A percentile compares a stretch with the other conserved stretches of the same genome.
Evolutionary conservation across 35 echinoderm and acorn worm genomes (phyloP).

Genomic region (Holothuria glaberrima): DNA sequence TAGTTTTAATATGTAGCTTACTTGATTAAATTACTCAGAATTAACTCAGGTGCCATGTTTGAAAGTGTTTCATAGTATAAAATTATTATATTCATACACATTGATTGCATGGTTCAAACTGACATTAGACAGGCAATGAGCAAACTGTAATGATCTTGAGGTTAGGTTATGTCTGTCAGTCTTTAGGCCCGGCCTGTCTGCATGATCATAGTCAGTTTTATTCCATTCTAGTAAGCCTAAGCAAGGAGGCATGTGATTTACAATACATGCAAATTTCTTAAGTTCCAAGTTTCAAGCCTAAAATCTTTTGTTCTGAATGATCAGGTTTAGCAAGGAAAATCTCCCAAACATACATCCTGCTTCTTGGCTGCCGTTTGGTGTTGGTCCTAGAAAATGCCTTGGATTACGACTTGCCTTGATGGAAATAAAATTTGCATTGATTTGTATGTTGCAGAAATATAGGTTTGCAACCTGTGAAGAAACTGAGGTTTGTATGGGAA

Average conservation of each 20-base stretch:
- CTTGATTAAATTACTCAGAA: neutral
- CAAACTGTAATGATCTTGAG: neutral
- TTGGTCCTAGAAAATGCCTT: conserved; percentile 68
- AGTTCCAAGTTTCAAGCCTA: neutral
- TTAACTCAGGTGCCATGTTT: neutral
- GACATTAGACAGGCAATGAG: neutral
- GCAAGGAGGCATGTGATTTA: neutral
- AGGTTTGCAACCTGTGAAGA: conserved; percentile 59
- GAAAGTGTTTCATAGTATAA: neutral
- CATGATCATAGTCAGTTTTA: too few species aligned
- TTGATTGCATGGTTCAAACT: too few species aligned
- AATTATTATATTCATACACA: too few species aligned
- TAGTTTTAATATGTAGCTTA: neutral
- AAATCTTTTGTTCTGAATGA: neutral
- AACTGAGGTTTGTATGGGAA: conserved; percentile 56
- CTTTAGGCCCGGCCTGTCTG: too few species aligned
- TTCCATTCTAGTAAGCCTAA: neutral
- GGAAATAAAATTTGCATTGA: conserved; percentile 68
- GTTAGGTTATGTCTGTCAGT: too few species aligned
- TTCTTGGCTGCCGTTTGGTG: conserved; percentile 67
- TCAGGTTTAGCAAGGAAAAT: conserved; percentile 70
- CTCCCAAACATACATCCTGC: conserved; percentile 33
- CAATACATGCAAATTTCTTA: neutral
- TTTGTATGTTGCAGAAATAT: conserved; percentile 74
- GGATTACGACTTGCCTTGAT: conserved; percentile 77